Evolutionary conservation across 2,113 vertebrate species (phyloP), one percentile per base, ranked within the genome.

Genomic region (Amphiprion ocellaris): DNA sequence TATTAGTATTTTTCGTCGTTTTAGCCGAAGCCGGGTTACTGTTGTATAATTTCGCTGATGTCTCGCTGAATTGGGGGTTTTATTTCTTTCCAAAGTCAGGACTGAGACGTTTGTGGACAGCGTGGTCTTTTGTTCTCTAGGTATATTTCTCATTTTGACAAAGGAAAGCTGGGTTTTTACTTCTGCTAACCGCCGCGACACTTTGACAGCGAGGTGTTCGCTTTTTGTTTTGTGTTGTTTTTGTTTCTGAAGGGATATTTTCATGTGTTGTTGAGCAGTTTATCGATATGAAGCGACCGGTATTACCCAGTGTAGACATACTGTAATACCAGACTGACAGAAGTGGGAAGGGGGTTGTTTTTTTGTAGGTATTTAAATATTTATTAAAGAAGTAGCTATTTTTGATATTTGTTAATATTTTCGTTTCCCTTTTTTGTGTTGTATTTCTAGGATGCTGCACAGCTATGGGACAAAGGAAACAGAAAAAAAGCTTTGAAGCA

Each of bases 111-210:
- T 67, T 74, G 82, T 21, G 87, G 70, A 77, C 84, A 89, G 87
- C 90, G 86, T 90, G 89, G 69, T 92, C 90, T 91, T 91, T 92
- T 93, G 91, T 94, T 94, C 92, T 91, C 86, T 15, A 1, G 70
- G 4, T 85, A 61, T 83, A 72, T 90, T 79, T 81, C 24, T 84
- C 49, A 23, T 68, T 88, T 85, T 87, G 80, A 90, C 79, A 84
- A 88, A 85, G 61, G 55, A 66, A 55, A 74, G 63, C 50, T 54
- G 49, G 28, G 0, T 69, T 72, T 72, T 83, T 74, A 74, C 41
- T 77, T 64, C 16, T 12, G 7, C 4, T 4, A 39, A 6, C 67
- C 52, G 54, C 70, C n/a, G 69, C 58, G 60, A 85, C 84, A 74
- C 11, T 50, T 19, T 82, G 53, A 64, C 78, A 79, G 6, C 3